A percentile compares a stretch with the other conserved stretches of the same genome.
Evolutionary conservation across 2,888 invertebrate genomes (phyloP).

Genomic region (Ennomos erosarius): DNA sequence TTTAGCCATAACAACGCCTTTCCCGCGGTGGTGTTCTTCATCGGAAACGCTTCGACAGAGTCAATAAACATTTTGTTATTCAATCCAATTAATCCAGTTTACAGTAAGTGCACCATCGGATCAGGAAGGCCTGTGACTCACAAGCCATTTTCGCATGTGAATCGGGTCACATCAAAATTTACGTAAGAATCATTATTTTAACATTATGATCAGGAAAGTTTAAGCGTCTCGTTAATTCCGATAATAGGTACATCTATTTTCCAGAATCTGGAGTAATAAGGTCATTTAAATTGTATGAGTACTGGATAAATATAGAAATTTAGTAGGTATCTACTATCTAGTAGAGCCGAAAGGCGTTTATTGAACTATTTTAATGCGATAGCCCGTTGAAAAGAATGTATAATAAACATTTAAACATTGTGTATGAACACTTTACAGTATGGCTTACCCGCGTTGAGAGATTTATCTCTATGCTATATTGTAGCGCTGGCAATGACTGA

Average conservation of each 20-base stretch:
- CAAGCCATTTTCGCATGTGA: conserved; percentile 62
- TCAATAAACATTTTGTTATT: conserved; percentile 67
- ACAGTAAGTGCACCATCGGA: conserved; percentile 62
- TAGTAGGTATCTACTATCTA: conserved; percentile 29
- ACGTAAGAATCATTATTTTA: conserved; percentile 55
- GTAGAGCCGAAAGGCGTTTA: conserved; percentile 55
- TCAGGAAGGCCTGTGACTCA: conserved; percentile 65
- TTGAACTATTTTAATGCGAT: conserved; percentile 63
- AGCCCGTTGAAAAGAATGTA: conserved; percentile 69
- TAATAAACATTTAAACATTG: conserved; percentile 73
- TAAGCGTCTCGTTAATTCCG: too few relatives aligned
- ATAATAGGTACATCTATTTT: conserved; percentile 18
- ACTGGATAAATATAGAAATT: too few relatives aligned
- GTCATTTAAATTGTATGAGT: conserved; percentile 5
- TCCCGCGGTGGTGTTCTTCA: conserved; percentile 43
- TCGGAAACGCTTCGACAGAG: conserved; percentile 62
- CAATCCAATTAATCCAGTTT: conserved; percentile 61
- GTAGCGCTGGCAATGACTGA: conserved; percentile 52
- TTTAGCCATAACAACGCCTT: conserved; percentile 47
- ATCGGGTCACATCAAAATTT: conserved; percentile 64
- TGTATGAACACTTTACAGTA: conserved; percentile 54
- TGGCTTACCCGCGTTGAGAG: conserved; percentile 61
- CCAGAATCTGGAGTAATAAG: conserved; percentile 5
- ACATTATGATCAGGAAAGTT: too few relatives aligned
- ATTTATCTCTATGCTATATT: conserved; percentile 63